These are phyloP conservation scores for Venustaconcha ellipsiformis DNA, from an alignment of 1,140 invertebrate species.

Conservation along the genomic window DNA sequence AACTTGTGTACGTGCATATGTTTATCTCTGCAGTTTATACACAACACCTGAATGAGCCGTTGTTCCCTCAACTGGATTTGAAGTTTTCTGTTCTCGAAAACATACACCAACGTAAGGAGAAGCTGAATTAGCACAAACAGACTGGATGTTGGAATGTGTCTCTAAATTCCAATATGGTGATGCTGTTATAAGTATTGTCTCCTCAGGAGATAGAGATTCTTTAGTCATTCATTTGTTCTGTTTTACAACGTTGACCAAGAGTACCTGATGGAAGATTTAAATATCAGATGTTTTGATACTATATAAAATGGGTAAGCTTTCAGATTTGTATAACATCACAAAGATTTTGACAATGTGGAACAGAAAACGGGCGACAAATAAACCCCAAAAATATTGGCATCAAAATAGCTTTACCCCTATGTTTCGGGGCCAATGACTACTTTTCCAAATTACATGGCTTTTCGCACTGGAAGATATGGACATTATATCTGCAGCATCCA, in stretches of 20 bases:
- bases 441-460: constrained; percentile 17
- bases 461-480: no score
- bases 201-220: constrained; percentile 24
- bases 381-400: constrained; percentile 16
- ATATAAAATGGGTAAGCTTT: background rate
- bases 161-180: background rate
- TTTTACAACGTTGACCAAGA: constrained; percentile 1
- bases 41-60: constrained; percentile 3
- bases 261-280: background rate
- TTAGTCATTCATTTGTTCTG: constrained; percentile 16
- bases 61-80: background rate
- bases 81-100: background rate
- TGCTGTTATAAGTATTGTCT: constrained; percentile 8
- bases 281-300: background rate
- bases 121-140: constrained; percentile 13
- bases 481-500: no score
- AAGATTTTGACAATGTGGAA: constrained; percentile 7
- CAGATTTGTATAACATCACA: constrained; percentile 19
- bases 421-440: constrained; percentile 27
- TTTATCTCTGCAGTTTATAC: background rate
- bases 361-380: background rate
- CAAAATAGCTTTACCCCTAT: constrained; percentile 3
- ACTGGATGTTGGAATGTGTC: constrained; percentile 4
- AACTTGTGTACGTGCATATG: background rate
- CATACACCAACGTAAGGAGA: constrained; percentile 14